phyloP scores from a whole-genome alignment of 2,888 invertebrate genomes.

The Mayetiola destructor region DNA sequence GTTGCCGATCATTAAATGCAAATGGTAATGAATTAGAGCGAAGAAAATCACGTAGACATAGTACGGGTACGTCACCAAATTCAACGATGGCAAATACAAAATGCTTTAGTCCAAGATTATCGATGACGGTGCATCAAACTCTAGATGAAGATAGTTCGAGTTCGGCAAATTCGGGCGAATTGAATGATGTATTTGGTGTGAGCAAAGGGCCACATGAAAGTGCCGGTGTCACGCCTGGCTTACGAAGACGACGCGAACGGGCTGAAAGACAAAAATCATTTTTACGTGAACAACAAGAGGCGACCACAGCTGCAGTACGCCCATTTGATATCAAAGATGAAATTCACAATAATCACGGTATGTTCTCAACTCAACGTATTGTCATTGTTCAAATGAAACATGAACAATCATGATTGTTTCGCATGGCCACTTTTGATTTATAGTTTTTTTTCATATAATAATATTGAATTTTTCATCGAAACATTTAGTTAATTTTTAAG shows the following conservation, averaged over 20 bases:
- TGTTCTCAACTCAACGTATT: neutral
- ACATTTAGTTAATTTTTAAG: constrained; percentile 15
- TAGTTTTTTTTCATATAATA: neutral
- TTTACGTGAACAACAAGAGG: constrained; percentile 70
- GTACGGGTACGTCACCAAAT: constrained; percentile 49
- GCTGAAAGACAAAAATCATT: constrained; percentile 74
- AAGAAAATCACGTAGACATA: constrained; percentile 64
- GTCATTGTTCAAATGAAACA: neutral
- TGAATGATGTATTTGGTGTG: constrained; percentile 28
- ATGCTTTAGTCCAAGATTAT: constrained; percentile 20
- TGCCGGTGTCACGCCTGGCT: constrained; percentile 66
- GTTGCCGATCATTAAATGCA: constrained; percentile 45
- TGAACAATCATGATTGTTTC: neutral
- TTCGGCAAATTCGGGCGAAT: constrained; percentile 37
- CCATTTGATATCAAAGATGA: constrained; percentile 10
- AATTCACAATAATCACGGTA: constrained; percentile 2
- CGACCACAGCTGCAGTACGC: constrained; percentile 24
- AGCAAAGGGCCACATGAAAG: constrained; percentile 27
- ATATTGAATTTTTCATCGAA: too few relatives aligned
- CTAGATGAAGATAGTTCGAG: constrained; percentile 39
- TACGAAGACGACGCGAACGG: constrained; percentile 64
- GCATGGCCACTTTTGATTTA: neutral
- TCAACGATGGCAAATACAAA: constrained; percentile 19
- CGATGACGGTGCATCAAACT: constrained; percentile 20
- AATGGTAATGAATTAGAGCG: constrained; percentile 44